phyloP scores from a whole-genome alignment of 2,113 vertebrate species.

The Brienomyrus brachyistius region DNA sequence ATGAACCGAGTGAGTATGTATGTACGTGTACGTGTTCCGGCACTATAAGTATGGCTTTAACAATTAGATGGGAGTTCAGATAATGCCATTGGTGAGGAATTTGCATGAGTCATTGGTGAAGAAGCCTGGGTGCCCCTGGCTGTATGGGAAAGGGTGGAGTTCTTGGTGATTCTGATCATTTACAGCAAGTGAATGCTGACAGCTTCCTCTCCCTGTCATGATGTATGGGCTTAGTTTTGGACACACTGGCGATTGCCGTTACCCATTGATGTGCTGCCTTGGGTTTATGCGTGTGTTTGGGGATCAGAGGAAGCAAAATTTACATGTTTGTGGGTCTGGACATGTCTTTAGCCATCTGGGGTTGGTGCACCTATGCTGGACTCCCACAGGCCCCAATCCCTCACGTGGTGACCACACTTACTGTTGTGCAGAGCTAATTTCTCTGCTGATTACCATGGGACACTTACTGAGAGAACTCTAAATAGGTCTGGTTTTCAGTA shows the following conservation, averaged over 20 bases:
- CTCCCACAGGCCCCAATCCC: neutral
- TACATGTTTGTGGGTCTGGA: neutral
- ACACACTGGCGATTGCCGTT: neutral
- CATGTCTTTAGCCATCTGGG: neutral
- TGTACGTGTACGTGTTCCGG: neutral
- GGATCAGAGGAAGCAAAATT: neutral
- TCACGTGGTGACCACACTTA: neutral
- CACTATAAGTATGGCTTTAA: neutral
- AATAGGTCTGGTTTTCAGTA: neutral
- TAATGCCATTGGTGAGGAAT: neutral
- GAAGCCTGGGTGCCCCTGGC: neutral
- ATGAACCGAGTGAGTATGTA: too few species aligned
- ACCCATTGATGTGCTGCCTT: neutral
- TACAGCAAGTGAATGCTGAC: neutral
- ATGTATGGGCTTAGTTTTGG: neutral
- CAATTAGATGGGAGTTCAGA: neutral
- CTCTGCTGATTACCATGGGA: neutral
- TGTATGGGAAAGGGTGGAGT: neutral
- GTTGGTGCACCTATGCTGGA: neutral
- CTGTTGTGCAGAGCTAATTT: neutral
- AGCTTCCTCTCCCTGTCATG: neutral
- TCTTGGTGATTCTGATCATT: neutral
- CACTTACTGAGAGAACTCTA: neutral
- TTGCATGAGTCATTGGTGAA: neutral
- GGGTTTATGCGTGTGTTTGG: neutral